phyloP scores from a whole-genome alignment of 2,888 invertebrate species.

The Stegana nigrithorax region DNA sequence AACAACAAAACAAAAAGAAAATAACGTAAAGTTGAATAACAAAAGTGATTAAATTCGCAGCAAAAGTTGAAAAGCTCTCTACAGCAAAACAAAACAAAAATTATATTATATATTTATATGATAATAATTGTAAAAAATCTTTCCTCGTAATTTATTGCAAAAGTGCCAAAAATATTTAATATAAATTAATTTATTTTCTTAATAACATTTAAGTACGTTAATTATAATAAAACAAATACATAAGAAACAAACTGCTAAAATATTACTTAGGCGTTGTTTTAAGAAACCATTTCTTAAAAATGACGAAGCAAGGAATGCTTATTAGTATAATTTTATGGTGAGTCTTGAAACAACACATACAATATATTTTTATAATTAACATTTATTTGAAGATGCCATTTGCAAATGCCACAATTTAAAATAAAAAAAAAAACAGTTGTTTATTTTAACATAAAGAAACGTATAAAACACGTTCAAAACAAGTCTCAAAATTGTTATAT shows the following conservation, averaged over 20 bases:
- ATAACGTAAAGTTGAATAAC: not conserved
- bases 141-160: slow-evolving; percentile 19
- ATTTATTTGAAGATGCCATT: no score
- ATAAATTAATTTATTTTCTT: slow-evolving; percentile 41
- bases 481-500: no score
- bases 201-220: slow-evolving; percentile 2
- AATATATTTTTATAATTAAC: no score
- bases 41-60: not conserved
- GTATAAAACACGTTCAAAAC: no score
- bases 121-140: not conserved
- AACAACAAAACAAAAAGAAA: not conserved
- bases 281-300: slow-evolving; percentile 38
- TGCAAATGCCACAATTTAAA: not conserved
- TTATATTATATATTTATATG: not conserved
- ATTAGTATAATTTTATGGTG: slow-evolving; percentile 62
- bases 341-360: no score
- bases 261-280: slow-evolving; percentile 10
- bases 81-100: not conserved
- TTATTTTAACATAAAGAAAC: not conserved
- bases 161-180: slow-evolving; percentile 56
- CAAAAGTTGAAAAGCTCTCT: not conserved
- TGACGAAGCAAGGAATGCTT: slow-evolving; percentile 53
- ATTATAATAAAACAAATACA: not conserved
- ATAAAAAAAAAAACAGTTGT: not conserved
- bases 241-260: slow-evolving; percentile 11